phyloP scores from a whole-genome alignment of 2,797 vertebrate species.

The Chaunax sp. region DNA sequence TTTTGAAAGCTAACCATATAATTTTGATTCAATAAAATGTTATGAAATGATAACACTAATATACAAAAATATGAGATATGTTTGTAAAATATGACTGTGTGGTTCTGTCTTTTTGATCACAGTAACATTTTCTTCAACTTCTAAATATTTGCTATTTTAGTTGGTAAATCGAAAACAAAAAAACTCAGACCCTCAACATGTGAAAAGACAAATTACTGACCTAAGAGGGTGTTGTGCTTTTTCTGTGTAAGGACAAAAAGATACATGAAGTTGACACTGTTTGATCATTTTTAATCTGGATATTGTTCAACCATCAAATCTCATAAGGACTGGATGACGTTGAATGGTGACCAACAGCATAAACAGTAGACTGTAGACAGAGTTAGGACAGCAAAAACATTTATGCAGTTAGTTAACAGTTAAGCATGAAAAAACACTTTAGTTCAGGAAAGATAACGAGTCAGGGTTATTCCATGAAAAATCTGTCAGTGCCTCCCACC shows the following conservation, averaged over 20 bases:
- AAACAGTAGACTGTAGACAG: slow-evolving; percentile 29
- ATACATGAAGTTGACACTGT: slow-evolving; percentile 7
- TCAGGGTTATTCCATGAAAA: too few relatives aligned
- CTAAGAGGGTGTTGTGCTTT: too few relatives aligned
- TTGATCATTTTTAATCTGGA: slow-evolving; percentile 58
- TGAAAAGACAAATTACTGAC: too few relatives aligned
- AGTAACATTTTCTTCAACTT: neutral
- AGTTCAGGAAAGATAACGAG: too few relatives aligned
- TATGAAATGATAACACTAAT: neutral
- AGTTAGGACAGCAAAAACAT: slow-evolving; percentile 35
- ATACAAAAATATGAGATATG: too few relatives aligned
- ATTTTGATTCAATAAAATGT: slow-evolving; percentile 3
- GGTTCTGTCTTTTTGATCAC: too few relatives aligned
- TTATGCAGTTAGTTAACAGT: slow-evolving; percentile 17
- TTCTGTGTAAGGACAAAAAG: neutral
- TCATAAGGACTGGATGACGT: slow-evolving; percentile 57
- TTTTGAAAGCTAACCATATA: too few relatives aligned
- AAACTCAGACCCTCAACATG: too few relatives aligned
- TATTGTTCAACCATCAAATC: slow-evolving; percentile 23
- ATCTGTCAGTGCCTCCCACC: too few relatives aligned
- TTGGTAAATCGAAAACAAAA: too few relatives aligned
- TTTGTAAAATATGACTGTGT: too few relatives aligned
- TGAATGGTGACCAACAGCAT: slow-evolving; percentile 31
- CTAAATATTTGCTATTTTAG: too few relatives aligned
- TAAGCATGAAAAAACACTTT: neutral